phyloP scores from a whole-genome alignment of 1,140 invertebrate species.

The Adoxophyes honmai region DNA sequence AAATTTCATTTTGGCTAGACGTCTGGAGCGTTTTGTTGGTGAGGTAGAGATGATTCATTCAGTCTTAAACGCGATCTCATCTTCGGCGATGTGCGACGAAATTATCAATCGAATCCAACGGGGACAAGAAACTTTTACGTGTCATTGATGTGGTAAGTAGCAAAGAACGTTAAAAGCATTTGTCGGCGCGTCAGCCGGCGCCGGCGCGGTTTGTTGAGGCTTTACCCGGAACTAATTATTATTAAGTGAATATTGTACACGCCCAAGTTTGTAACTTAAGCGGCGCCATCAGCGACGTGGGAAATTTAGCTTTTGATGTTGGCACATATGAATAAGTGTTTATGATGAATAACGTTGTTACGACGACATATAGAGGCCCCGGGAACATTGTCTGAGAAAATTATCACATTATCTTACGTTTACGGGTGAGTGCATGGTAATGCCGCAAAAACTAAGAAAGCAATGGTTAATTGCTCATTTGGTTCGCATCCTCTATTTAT shows the following conservation, averaged over 20 bases:
- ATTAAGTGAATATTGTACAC: background rate
- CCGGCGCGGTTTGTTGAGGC: background rate
- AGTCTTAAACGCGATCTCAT: background rate
- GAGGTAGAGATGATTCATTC: background rate
- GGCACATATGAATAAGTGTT: slow-evolving; percentile 15
- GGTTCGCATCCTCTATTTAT: slow-evolving; percentile 5
- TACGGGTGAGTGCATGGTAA: slow-evolving; percentile 15
- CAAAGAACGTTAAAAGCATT: too few relatives aligned
- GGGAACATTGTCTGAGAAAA: slow-evolving; percentile 13
- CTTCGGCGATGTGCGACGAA: background rate
- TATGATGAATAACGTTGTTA: slow-evolving; percentile 15
- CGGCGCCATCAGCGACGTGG: slow-evolving; percentile 13
- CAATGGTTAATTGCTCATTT: background rate
- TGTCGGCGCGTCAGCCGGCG: too few relatives aligned
- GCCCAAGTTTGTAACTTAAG: slow-evolving; percentile 4
- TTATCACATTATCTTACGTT: slow-evolving; percentile 14
- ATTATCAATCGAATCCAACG: background rate
- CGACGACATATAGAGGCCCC: slow-evolving; percentile 15
- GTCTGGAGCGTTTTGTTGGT: background rate
- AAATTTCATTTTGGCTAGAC: background rate
- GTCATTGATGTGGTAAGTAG: too few relatives aligned
- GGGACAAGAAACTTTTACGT: too few relatives aligned
- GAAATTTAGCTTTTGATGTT: slow-evolving; percentile 15
- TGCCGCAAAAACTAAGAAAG: slow-evolving; percentile 14
- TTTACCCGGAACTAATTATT: background rate